Base-by-base conservation (phyloP, 2,888 invertebrate species). In the Sesia bembeciformis region DNA sequence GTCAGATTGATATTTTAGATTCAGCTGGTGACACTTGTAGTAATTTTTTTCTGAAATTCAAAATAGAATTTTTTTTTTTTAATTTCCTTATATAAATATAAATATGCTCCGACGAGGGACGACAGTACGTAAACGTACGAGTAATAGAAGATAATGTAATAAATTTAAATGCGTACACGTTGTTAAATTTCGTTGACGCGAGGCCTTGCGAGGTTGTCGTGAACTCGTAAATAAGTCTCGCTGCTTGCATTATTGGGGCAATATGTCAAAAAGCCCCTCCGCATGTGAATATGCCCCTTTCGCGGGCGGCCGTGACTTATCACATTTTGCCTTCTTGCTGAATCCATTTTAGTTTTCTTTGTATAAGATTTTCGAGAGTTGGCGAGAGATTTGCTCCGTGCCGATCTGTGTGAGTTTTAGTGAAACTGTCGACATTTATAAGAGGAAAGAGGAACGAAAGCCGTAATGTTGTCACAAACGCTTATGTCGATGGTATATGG, bases 251-350 rank as follows among this genome's bases (percentile, higher is more conserved):
- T 61, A 60, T 59, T 39, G 54, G 56, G 56, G 58, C 58, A 54
- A 66, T 67, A 66, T 60, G 62, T 67, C 64, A 66, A 63, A 66
- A 67, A 60, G 62, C 62, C 58, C 58, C 58, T 64, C 60, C 59
- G 58, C 52, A 59, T 57, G 56, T 58, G 58, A 55, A 55, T 62
- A 38, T 49, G 61, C 65, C 23, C 23, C 67, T 61, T 72, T 66
- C 65, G 67, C 64, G 58, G 55, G 57, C 60, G 62, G 60, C 58
- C 72, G 74, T 78, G 78, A 77, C 78, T 79, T 78, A 78, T 79
- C 77, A 69, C 72, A 61, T 73, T 76, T 63, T 63, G 61, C 70
- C 60, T 60, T 57, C 61, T 59, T 64, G 60, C 61, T 62, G 62
- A 60, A 68, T 66, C 63, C 63, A 54, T 66, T 69, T 72, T 68